Conservation (phyloP, 2,888 invertebrate species). For the Heliconius ethilla region DNA sequence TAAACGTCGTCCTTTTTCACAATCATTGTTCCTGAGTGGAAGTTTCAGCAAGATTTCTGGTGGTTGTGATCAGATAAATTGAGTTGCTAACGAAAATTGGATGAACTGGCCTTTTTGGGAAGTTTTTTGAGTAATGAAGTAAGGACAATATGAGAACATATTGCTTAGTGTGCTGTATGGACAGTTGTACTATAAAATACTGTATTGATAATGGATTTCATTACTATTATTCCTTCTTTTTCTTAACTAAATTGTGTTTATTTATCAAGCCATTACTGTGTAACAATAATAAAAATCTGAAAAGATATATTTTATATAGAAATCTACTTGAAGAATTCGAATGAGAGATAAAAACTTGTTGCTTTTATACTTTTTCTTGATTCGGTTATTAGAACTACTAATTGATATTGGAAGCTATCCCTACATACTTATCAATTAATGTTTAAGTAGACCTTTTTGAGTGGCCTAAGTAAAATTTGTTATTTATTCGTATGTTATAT, state of each 20-base stretch:
- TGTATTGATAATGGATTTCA: no score
- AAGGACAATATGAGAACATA: not conserved
- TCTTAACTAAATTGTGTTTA: not conserved
- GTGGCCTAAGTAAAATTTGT: not conserved
- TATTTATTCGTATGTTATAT: not conserved
- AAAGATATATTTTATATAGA: not conserved
- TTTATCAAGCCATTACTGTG: not conserved
- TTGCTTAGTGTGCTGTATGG: not conserved
- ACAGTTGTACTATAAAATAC: not conserved
- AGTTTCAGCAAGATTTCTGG: slow-evolving; percentile 33
- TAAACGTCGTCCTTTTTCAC: slow-evolving; percentile 52
- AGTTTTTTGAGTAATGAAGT: slow-evolving; percentile 2
- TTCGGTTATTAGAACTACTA: slow-evolving; percentile 8
- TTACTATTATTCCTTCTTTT: not conserved
- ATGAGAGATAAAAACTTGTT: slow-evolving; percentile 6
- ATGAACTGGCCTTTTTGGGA: slow-evolving; percentile 23
- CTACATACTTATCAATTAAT: slow-evolving; percentile 18
- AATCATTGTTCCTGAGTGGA: slow-evolving; percentile 47
- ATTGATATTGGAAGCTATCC: not conserved
- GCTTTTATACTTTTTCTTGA: slow-evolving; percentile 1
- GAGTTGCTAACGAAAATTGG: slow-evolving; percentile 29
- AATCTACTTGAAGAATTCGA: slow-evolving; percentile 3
- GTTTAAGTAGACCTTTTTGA: not conserved
- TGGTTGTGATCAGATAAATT: slow-evolving; percentile 35
- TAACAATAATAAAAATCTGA: not conserved